Base-by-base conservation (phyloP, 2,113 vertebrate species). In the Ginglymostoma cirratum region DNA sequence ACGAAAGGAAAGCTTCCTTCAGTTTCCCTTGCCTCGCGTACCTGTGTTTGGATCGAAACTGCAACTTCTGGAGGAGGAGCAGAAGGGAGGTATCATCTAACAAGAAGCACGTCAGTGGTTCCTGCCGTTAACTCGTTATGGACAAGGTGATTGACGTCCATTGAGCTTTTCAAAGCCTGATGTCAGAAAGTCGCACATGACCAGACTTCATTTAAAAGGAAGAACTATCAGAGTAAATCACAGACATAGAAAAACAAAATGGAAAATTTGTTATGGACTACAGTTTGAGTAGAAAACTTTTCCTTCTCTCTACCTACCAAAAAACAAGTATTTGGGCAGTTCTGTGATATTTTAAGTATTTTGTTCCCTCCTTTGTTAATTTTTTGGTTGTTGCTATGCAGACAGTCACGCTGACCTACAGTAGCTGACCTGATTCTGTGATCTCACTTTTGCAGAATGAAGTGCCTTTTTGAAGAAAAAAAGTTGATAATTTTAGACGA, bases 401-500 rank as follows among this genome's bases (percentile, higher is more conserved):
- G 98, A 98, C 97, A 97, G 97, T 98, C 96, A 96, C 97, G 97
- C 96, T 94, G 97, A 96, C 96, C 96, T 86, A 94, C 97, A 98
- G 98, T 98, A 97, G 97, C 98, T 98, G 98, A 98, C 98, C 98
- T 98, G 97, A 98, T 98, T 98, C 98, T 98, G 98, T 95, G 98
- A 98, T 98, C 97, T 97, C 98, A 98, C 97, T 98, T 97, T 97
- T 98, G 98, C 98, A 98, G 98, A 98, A 98, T 98, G 98, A 99
- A 99, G 99, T 99, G 99, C 99, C 99, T 99, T 99, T 98, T 97
- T 98, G 98, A 98, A 55, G 24, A 61, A 95, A 95, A 45, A 95
- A 98, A 98, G 98, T 98, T 78, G 80, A 65, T 98, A 97, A 98
- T 98, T 98, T 98, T 98, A 98, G 69, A 95, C 3, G 42, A 97